Evolutionary conservation across 2,113 vertebrate species (phyloP).

Genomic region (Zosterops japonicus): DNA sequence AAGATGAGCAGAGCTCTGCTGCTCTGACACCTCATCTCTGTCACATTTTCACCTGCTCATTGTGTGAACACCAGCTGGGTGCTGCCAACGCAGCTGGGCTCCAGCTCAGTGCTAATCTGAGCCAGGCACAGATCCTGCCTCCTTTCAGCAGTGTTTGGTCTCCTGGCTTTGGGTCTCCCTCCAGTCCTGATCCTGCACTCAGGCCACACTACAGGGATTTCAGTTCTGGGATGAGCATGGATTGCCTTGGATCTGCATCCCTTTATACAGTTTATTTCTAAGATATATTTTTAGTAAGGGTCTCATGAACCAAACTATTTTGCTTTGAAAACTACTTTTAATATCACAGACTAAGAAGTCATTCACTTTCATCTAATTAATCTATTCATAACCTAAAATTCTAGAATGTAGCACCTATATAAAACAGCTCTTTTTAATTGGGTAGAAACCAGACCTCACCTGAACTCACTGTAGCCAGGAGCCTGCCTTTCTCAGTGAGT

Average conservation of each 20-base stretch:
- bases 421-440: not conserved
- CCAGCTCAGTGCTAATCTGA: not conserved
- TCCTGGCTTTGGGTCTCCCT: not conserved
- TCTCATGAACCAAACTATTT: not conserved
- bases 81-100: not conserved
- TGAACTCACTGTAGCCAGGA: not conserved
- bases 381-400: not conserved
- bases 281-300: not conserved
- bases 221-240: not conserved
- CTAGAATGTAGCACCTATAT: not conserved
- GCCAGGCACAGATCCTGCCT: not conserved
- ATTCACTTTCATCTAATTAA: not conserved
- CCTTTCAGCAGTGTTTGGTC: not conserved
- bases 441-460: not conserved
- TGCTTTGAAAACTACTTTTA: not conserved
- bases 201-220: fast-evolving
- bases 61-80: not conserved
- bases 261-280: not conserved
- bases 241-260: not conserved
- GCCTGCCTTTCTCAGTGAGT: not conserved
- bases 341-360: not conserved
- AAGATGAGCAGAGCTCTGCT: not conserved
- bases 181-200: not conserved
- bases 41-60: slow-evolving; percentile 49
- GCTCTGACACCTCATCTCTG: not conserved